These are phyloP conservation scores for Nephrotoma guestfalica DNA, from an alignment of 2,888 invertebrate genomes.

Conservation along the genomic window DNA sequence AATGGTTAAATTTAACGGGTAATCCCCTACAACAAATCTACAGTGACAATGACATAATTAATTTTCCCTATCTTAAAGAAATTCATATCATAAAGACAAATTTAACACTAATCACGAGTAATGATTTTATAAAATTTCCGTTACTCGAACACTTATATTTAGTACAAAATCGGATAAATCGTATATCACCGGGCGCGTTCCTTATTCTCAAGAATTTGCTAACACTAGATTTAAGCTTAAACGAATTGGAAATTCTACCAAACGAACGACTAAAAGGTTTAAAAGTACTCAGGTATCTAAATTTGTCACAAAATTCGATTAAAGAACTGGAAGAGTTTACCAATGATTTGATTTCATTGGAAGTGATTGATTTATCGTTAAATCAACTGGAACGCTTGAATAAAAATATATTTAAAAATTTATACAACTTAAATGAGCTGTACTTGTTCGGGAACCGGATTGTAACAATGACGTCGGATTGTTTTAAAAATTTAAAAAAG, in stretches of 20 bases:
- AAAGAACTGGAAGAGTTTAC: conserved; percentile 72
- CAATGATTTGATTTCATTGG: conserved; percentile 57
- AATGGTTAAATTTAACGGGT: conserved; percentile 65
- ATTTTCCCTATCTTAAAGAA: conserved; percentile 67
- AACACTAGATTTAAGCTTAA: conserved; percentile 65
- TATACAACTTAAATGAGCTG: conserved; percentile 62
- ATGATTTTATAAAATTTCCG: conserved; percentile 74
- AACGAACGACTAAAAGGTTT: conserved; percentile 72
- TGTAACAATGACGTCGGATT: conserved; percentile 58
- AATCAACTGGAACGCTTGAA: conserved; percentile 67
- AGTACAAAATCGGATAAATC: conserved; percentile 55
- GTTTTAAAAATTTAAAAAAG: conserved; percentile 62
- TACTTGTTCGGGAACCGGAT: conserved; percentile 73
- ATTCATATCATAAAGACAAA: conserved; percentile 67
- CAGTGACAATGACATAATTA: conserved; percentile 48
- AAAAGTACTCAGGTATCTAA: conserved; percentile 53
- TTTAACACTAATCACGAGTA: conserved; percentile 65
- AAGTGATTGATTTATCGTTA: conserved; percentile 66
- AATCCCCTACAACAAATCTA: conserved; percentile 67
- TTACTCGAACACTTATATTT: conserved; percentile 59
- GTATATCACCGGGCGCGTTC: conserved; percentile 75
- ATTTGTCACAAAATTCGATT: conserved; percentile 70
- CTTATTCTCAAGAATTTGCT: conserved; percentile 58
- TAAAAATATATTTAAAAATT: conserved; percentile 58
- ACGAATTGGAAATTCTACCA: conserved; percentile 68